A percentile compares a stretch with the other conserved stretches of the same genome.
These are phyloP conservation scores for Okapia johnstoni DNA, from an alignment of 2,113 vertebrate genomes.

Conservation along the genomic window DNA sequence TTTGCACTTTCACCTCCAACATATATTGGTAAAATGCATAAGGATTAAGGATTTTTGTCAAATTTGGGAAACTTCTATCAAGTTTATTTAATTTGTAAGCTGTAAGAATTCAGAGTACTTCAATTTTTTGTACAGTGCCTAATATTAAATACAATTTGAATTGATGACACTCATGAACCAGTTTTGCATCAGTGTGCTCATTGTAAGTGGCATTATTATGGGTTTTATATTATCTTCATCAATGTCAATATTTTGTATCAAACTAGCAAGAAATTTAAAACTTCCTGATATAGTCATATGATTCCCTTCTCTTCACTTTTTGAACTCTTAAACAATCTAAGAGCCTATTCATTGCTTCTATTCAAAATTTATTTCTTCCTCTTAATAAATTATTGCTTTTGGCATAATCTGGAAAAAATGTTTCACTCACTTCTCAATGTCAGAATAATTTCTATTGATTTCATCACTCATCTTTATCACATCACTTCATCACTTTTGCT, in stretches of 20 bases:
- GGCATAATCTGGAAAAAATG: conserved; percentile 34
- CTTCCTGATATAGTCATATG: background rate
- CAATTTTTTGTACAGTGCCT: conserved; percentile 4
- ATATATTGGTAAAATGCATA: background rate
- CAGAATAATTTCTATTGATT: conserved; percentile 58
- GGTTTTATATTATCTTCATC: conserved; percentile 31
- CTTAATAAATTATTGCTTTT: conserved; percentile 52
- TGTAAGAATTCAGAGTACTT: background rate
- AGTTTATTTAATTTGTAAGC: conserved; percentile 17
- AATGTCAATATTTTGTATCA: conserved; percentile 34
- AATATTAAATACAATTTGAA: conserved; percentile 36
- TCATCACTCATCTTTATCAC: conserved; percentile 47
- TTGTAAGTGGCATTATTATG: background rate
- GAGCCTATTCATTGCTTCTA: conserved; percentile 45
- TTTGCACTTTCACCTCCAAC: background rate
- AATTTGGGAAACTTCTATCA: background rate
- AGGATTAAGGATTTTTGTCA: background rate
- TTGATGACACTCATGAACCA: conserved; percentile 5
- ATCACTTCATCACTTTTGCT: background rate
- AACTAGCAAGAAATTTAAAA: conserved; percentile 29
- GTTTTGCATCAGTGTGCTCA: conserved; percentile 10
- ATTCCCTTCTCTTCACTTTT: conserved; percentile 36
- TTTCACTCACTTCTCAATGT: conserved; percentile 36
- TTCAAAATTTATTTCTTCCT: conserved; percentile 45
- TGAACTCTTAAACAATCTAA: conserved; percentile 41